Evolutionary conservation across 2,113 vertebrate genomes (phyloP).

Genomic region (Bostrychus sinensis): DNA sequence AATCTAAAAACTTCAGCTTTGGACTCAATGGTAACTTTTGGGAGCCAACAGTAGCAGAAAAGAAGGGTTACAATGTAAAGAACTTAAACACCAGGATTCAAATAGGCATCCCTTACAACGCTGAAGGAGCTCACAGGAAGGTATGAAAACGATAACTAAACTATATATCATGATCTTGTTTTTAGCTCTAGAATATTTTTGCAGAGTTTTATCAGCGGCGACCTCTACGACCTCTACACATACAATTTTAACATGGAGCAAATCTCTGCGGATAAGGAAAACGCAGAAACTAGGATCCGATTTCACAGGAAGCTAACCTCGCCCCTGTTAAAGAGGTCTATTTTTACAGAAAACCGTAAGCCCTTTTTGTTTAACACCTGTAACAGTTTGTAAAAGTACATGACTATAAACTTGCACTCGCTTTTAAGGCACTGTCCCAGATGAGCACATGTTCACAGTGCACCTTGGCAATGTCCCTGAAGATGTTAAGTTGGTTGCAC

Average conservation of each 20-base stretch:
- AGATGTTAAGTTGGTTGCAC: conserved; percentile 47
- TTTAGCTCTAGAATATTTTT: background rate
- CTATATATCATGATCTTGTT: background rate
- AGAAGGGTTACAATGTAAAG: conserved; percentile 39
- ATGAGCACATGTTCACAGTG: conserved; percentile 43
- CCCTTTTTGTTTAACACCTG: background rate
- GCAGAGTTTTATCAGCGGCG: conserved; percentile 53
- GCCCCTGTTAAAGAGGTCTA: conserved; percentile 21
- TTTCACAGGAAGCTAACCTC: conserved; percentile 36
- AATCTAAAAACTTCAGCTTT: conserved; percentile 12
- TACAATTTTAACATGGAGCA: conserved; percentile 65
- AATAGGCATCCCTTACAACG: conserved; percentile 57
- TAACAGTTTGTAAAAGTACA: background rate
- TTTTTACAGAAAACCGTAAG: conserved; percentile 34
- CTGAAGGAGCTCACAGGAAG: conserved; percentile 62
- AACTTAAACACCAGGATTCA: conserved; percentile 2
- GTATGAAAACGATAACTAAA: conserved; percentile 24
- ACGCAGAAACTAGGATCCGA: conserved; percentile 25
- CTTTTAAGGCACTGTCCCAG: conserved; percentile 10
- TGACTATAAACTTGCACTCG: background rate
- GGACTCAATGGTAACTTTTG: conserved; percentile 45
- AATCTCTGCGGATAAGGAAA: conserved; percentile 15
- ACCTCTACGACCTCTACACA: conserved; percentile 49
- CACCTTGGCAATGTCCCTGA: conserved; percentile 60
- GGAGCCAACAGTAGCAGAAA: background rate